phyloP scores from a whole-genome alignment of 2,797 vertebrate genomes.

The Iguana delicatissima region DNA sequence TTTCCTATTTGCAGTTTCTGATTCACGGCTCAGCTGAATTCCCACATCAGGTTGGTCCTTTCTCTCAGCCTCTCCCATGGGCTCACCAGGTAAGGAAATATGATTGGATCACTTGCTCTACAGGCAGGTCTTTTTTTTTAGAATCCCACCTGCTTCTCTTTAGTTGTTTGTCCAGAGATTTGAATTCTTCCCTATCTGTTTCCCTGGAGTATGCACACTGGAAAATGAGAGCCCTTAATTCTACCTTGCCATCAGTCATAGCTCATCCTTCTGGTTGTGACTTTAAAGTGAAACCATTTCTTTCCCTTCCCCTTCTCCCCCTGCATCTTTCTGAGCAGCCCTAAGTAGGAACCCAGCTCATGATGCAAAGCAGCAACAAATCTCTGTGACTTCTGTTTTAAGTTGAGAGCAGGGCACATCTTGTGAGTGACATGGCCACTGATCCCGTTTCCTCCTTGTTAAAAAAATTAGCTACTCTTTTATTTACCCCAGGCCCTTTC shows the following conservation, averaged over 20 bases:
- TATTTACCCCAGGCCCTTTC: neutral
- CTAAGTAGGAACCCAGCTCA: neutral
- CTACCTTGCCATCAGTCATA: neutral
- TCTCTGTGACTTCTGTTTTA: too few relatives aligned
- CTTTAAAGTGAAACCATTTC: neutral
- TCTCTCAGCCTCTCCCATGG: constrained; percentile 52
- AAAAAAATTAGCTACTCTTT: neutral
- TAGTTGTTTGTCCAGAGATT: too few relatives aligned
- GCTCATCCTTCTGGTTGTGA: too few relatives aligned
- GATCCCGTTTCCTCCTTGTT: neutral
- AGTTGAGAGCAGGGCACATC: neutral
- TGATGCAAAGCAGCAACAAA: neutral
- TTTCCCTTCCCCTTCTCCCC: too few relatives aligned
- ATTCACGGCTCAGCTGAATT: constrained; percentile 53
- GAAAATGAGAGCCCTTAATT: neutral
- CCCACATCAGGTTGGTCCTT: neutral
- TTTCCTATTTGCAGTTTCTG: constrained; percentile 30
- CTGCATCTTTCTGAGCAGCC: neutral
- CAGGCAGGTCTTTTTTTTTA: neutral
- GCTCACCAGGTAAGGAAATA: constrained; percentile 61
- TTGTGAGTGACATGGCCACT: neutral
- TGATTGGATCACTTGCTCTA: constrained; percentile 5
- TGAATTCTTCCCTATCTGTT: neutral
- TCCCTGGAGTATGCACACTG: neutral
- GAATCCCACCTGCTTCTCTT: too few relatives aligned